Conservation (phyloP, 2,888 invertebrate species). For the Tethea ocularis region DNA sequence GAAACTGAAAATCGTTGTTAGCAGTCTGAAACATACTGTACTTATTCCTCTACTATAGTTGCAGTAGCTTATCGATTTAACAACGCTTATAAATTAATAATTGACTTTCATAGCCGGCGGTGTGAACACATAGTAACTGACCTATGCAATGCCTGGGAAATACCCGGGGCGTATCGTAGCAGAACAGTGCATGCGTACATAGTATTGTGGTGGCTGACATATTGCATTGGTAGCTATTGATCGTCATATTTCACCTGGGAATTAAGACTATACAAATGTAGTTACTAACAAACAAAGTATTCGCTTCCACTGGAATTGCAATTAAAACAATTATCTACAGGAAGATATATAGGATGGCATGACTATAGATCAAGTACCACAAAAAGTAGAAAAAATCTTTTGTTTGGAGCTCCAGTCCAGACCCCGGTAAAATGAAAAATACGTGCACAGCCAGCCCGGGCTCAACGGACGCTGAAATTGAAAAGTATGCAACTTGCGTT, state of each 20-base stretch:
- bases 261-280: slow-evolving; percentile 14
- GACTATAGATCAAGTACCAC: slow-evolving; percentile 49
- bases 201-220: slow-evolving; percentile 47
- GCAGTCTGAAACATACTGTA: neutral
- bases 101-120: slow-evolving; percentile 26
- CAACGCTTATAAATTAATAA: slow-evolving; percentile 9
- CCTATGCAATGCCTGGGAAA: slow-evolving; percentile 57
- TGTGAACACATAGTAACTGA: slow-evolving; percentile 60
- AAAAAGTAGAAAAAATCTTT: slow-evolving; percentile 69
- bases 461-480: slow-evolving; percentile 61
- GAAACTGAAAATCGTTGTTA: neutral
- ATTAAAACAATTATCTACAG: neutral
- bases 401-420: slow-evolving; percentile 61
- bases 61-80: slow-evolving; percentile 9
- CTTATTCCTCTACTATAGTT: neutral
- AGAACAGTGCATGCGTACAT: slow-evolving; percentile 65
- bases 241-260: slow-evolving; percentile 26
- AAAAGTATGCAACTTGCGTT: slow-evolving; percentile 70
- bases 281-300: slow-evolving; percentile 20
- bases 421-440: slow-evolving; percentile 70
- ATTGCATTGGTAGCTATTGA: slow-evolving; percentile 59
- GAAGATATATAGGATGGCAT: slow-evolving; percentile 21
- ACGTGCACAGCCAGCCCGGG: slow-evolving; percentile 52
- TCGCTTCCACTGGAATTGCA: slow-evolving; percentile 26
- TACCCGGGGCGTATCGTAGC: slow-evolving; percentile 36